Evolutionary conservation across 2,797 vertebrate genomes (phyloP), one percentile per base, ranked within the genome.

Genomic region (Crocodylus rhombifer): DNA sequence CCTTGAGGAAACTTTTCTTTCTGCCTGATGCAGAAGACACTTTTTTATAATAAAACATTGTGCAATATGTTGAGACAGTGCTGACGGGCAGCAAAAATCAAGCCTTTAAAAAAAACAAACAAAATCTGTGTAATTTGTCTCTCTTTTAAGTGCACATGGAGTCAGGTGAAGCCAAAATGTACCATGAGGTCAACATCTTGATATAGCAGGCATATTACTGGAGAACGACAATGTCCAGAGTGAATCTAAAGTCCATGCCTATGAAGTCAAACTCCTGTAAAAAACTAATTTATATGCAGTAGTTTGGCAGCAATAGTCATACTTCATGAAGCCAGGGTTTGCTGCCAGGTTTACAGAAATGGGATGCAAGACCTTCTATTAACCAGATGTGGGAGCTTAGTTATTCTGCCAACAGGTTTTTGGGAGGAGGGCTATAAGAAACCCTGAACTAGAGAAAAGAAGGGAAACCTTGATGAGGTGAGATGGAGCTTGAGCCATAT

Each of bases 51-150:
- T 91, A 94, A 97, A 97, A 96, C 93, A 77, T 97, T 96, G 98
- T 98, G 98, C 98, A 98, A 98, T 98, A 98, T 96, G 90, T 95
- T 96, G 97, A 97, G 89, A 95, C 95, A 96, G 92, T 95, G 95
- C 88, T 93, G 91, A 88, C 64, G 79, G 89, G 92, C 97, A 95
- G 94, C 89, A 87, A 91, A 93, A 93, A 82, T 82, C 88, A 96
- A 94, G 92, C 88, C 93, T 97, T 96, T 77, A 83, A 94, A 89
- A 81, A 36, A 80, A 20, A 60, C 55, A 60, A 94, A 86, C 76
- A 82, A 92, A 89, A 76, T 85, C 77, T 84, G 11, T 97, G 80
- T 95, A n/a, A 84, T 57, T 95, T 89, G 75, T 96, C 88, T 93
- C 94, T 96, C 94, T 97, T 90, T 77, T 82, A 4, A 80, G 87